Evolutionary conservation across 2,113 vertebrate genomes (phyloP), one percentile per base, ranked within the genome.

Genomic region (Mustela nigripes): DNA sequence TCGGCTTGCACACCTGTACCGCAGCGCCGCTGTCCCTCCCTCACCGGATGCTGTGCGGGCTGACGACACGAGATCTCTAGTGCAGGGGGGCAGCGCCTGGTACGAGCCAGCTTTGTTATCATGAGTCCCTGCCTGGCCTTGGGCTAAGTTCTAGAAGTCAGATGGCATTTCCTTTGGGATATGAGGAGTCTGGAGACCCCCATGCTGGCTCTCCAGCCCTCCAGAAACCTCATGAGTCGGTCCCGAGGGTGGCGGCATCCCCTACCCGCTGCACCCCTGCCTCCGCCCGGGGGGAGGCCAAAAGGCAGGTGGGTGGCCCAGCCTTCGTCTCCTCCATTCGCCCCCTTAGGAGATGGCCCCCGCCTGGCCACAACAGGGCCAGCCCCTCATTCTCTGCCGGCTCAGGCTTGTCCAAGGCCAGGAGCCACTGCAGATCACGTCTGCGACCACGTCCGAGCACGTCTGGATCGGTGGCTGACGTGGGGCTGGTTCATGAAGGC

Each of bases 31-130:
- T 1, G 16, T 2, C 11, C 26, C 42, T 48, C 7, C 69, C 8
- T 21, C n/a, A 16, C 1, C 1, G 28, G 36, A 10, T 0, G 8
- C 36, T 0, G 1, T 1, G 28, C 1, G 45, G 53, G 11, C 50
- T 45, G 16, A 56, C 1, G 60, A 50, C 56, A 11, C 1, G 9
- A 14, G 28, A 3, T 15, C 26, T 18, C 16, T 2, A 15, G 10
- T 4, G 60, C 22, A 0, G 21, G 21, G 2, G 16, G 24, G 73
- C 39, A 4, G 86, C 0, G 24, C 63, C 78, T 2, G 33, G 16
- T 45, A 14, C 3, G 5, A 5, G 7, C 1, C 0, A 36, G 31
- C 53, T 90, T 48, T 45, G 56, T 31, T 45, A 24, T 3, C 62
- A 1, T 16, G 15, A 5, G 45, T 22, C 39, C 53, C 26, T 63